Base-by-base conservation (phyloP, 2,113 vertebrate species). In the Verasper variegatus region DNA sequence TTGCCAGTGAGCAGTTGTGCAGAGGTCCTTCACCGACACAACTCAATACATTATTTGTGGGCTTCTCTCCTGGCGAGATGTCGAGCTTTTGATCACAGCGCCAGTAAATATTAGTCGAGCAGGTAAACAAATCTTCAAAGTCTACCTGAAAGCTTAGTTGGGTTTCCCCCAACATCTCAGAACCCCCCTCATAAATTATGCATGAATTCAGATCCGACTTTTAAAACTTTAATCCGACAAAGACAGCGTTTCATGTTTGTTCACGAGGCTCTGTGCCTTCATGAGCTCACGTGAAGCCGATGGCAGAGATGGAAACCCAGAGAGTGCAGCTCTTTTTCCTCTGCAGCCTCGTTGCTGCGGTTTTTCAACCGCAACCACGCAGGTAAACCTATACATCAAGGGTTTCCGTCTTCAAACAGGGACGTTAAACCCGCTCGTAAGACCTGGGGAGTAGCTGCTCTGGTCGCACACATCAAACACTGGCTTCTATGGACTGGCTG, bases 351-450 rank as follows among this genome's bases (percentile, higher is more conserved):
- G 31, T 74, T 59, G 70, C 87, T 81, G 85, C 11, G 75, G 83
- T 83, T 81, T 82, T 59, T 63, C 37, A 24, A 82, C 81, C 86
- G 8, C 81, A 81, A 83, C 74, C 77, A 10, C 88, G 83, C 76
- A 86, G 88, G 90, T 90, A 92, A 90, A 90, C 88, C 88, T 86
- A 90, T 86, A 91, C 86, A 92, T 93, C 89, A 94, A 94, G 89
- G 86, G 82, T 84, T 89, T 89, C 88, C 87, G 86, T 92, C 86
- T 90, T 90, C 87, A 92, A 92, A 91, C 68, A 78, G 59, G 68
- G 68, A 81, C 27, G 58, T 82, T 88, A 82, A 83, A 63, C 64
- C 78, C 37, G 7, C 31, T 78, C 45, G 60, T 71, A 80, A 80
- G 83, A 77, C 74, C 76, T 57, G 52, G 76, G 85, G 86, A 85